These are phyloP conservation scores for Acarapis woodi DNA, from an alignment of 1,140 invertebrate species.

Conservation along the genomic window DNA sequence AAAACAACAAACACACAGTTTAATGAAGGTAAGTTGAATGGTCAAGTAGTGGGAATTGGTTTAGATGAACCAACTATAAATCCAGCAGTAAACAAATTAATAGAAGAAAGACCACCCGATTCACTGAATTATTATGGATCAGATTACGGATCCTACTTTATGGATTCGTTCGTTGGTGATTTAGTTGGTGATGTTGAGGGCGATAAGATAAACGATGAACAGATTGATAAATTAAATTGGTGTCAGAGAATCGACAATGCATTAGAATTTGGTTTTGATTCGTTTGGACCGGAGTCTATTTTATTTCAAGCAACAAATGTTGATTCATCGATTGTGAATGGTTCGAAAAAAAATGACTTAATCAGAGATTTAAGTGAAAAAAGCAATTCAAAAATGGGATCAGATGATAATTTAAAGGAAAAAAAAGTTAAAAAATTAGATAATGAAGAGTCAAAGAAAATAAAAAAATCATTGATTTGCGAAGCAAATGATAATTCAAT, in stretches of 20 bases:
- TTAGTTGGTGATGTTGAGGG: constrained; percentile 8
- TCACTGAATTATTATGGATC: constrained; percentile 9
- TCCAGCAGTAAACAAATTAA: background rate
- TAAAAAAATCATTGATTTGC: background rate
- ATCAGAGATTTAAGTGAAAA: background rate
- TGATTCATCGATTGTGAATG: background rate
- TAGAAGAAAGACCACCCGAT: constrained; percentile 3
- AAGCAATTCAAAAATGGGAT: no score
- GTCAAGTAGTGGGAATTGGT: background rate
- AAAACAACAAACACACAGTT: no score
- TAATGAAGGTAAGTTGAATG: no score
- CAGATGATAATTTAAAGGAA: no score
- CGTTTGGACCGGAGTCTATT: constrained; percentile 12
- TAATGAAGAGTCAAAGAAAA: background rate
- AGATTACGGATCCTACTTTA: constrained; percentile 11
- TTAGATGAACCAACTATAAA: background rate
- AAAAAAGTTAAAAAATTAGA: no score
- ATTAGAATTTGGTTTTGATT: constrained; percentile 11
- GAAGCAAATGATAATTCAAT: background rate
- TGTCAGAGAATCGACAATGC: background rate
- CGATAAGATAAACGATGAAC: constrained; percentile 2
- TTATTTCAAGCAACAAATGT: constrained; percentile 3
- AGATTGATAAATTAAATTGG: background rate
- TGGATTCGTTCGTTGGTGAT: constrained; percentile 11
- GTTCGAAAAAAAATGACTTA: background rate